Evolutionary conservation across 2,797 vertebrate genomes (phyloP), one percentile per base, ranked within the genome.

Genomic region (Hoplostethus atlanticus): DNA sequence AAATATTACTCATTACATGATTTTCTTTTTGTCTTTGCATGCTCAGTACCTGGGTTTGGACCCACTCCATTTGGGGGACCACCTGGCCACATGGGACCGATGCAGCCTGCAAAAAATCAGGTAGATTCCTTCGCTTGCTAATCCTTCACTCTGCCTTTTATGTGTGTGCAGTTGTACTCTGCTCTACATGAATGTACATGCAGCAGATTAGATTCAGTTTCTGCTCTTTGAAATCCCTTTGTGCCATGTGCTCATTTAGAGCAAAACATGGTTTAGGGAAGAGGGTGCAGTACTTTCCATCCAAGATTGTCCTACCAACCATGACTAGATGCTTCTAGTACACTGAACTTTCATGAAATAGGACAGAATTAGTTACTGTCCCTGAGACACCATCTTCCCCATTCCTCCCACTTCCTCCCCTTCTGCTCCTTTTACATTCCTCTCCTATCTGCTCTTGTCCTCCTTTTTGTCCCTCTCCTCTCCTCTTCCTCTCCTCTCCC

Each of bases 61-160:
- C 95, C 95, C 72, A 92, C 90, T 90, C 95, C 94, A 8, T 96
- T 96, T 84, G 96, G 95, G 85, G 95, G 95, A 91, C 94, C 96
- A 88, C 93, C 95, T 79, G 89, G 95, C 80, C 96, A 95, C 83
- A 95, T 97, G 93, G 95, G 95, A 90, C 91, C 92, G 61, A 92
- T 96, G 81, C 94, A 93, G 83, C 81, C 93, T 89, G 96, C 95
- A 88, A 97, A 96, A 89, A 94, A 95, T 85, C 93, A 96, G 95
- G 96, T 97, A 92, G 84, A 81, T 71, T 56, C 28, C 47, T 63
- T 5, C 2, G 16, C 42, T 31, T 6, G 2, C 0, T 70, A 36
- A 63, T 57, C 31, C 28, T 15, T 12, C 16, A 21, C 25, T 50
- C 15, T 28, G 7, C 28, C 17, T 59, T 60, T 17, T 7, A 48